A percentile compares a stretch with the other conserved stretches of the same genome.
Evolutionary conservation across 2,888 invertebrate species (phyloP).

Genomic region (Agonopterix alstromeriana): DNA sequence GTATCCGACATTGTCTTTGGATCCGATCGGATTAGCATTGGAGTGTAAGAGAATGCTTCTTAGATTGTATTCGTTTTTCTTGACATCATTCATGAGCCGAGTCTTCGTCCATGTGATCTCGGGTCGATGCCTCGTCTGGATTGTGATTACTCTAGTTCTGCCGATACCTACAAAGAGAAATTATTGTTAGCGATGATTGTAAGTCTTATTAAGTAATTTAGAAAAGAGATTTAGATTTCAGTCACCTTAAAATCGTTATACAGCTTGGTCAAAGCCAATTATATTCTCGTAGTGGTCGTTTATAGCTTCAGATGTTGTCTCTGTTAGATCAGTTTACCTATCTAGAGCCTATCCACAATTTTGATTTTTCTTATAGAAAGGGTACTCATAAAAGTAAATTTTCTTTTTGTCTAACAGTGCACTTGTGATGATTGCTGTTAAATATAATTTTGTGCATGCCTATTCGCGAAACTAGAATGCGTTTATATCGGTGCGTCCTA

Average conservation of each 20-base stretch:
- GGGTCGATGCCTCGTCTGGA: constrained; percentile 20
- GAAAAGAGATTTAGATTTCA: background rate
- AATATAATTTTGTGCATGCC: too few species aligned
- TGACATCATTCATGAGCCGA: constrained; percentile 12
- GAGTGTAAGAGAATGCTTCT: constrained; percentile 35
- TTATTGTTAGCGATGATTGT: background rate
- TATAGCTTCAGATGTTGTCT: too few species aligned
- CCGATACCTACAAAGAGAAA: constrained; percentile 33
- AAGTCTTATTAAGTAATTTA: background rate
- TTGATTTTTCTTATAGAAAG: too few species aligned
- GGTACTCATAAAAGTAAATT: too few species aligned
- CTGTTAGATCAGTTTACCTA: too few species aligned
- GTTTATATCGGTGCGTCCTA: too few species aligned
- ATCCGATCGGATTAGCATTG: constrained; percentile 43
- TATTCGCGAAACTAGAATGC: too few species aligned
- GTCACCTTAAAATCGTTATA: background rate
- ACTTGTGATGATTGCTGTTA: too few species aligned
- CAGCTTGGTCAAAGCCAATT: too few species aligned
- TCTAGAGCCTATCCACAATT: too few species aligned
- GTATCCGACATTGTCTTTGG: constrained; percentile 35
- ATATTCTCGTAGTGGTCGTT: too few species aligned
- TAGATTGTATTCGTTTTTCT: constrained; percentile 34
- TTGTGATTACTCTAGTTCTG: constrained; percentile 23
- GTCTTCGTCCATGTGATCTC: constrained; percentile 29
- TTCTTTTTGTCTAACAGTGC: too few species aligned